Conservation (phyloP, 1,140 invertebrate species). For the Oryctes rhinoceros region DNA sequence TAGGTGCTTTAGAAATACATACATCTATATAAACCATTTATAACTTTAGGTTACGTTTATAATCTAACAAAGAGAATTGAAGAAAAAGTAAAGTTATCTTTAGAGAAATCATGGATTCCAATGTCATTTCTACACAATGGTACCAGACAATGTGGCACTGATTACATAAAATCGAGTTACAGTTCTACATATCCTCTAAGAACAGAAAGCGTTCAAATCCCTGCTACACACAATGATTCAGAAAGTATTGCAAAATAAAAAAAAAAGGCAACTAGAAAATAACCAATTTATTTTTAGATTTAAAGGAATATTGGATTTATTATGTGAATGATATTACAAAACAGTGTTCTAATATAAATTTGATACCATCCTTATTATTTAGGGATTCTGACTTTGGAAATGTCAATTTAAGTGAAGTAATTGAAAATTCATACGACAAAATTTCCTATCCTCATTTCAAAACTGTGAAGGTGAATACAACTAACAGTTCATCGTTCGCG, state of each 20-base stretch:
- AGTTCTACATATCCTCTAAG: conserved; percentile 51
- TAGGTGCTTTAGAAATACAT: background rate
- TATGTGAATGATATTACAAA: conserved; percentile 64
- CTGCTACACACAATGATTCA: conserved; percentile 37
- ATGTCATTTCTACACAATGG: conserved; percentile 51
- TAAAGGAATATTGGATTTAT: conserved; percentile 63
- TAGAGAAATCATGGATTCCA: conserved; percentile 55
- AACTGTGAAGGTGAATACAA: background rate
- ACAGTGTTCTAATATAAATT: conserved; percentile 61
- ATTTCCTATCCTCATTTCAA: background rate
- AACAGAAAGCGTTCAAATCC: conserved; percentile 47
- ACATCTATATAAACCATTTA: background rate
- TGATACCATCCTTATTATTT: conserved; percentile 65
- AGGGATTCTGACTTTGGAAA: conserved; percentile 50
- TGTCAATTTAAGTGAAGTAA: conserved; percentile 32
- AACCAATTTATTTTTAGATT: conserved; percentile 56
- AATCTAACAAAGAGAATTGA: conserved; percentile 53
- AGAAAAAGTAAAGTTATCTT: conserved; percentile 50
- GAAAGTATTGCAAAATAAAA: conserved; percentile 41
- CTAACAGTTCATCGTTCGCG: background rate
- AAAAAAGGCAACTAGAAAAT: background rate
- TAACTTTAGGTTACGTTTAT: conserved; percentile 51
- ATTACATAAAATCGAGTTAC: conserved; percentile 53
- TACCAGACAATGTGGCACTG: conserved; percentile 44
- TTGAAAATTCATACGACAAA: conserved; percentile 23